Evolutionary conservation across 2,113 vertebrate genomes (phyloP).

Genomic region (Forbesichthys agassizii): DNA sequence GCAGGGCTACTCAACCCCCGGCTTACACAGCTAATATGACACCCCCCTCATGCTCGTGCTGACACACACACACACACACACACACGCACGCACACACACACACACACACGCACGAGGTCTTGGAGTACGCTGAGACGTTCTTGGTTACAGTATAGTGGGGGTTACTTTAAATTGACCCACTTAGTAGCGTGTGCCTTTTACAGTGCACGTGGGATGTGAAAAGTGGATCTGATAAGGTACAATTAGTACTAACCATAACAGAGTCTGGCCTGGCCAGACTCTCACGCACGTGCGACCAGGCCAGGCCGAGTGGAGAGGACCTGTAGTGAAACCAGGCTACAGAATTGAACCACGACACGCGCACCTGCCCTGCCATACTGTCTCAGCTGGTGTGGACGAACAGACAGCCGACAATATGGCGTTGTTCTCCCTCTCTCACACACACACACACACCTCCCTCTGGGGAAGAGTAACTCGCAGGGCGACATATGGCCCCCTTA

Average conservation of each 20-base stretch:
- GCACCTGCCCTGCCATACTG: conserved; percentile 52
- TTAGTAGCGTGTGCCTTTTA: conserved; percentile 19
- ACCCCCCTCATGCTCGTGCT: conserved; percentile 11
- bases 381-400: conserved; percentile 52
- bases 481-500: too few species aligned
- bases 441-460: too few species aligned
- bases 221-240: conserved; percentile 20
- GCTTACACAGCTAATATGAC: conserved; percentile 68
- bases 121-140: conserved; percentile 43
- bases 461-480: too few species aligned
- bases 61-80: conserved; percentile 9
- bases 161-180: conserved; percentile 50
- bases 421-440: neutral
- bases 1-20: conserved; percentile 53
- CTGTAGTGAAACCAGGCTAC: too few species aligned
- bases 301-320: neutral
- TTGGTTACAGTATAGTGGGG: conserved; percentile 35
- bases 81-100: conserved; percentile 14
- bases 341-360: too few species aligned
- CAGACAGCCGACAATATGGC: conserved; percentile 23
- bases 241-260: conserved; percentile 29
- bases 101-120: conserved; percentile 17
- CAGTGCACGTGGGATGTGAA: conserved; percentile 1
- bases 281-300: neutral
- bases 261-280: conserved; percentile 7